Base-by-base conservation (phyloP, 1,140 invertebrate genomes). In the Olivierus martensii region DNA sequence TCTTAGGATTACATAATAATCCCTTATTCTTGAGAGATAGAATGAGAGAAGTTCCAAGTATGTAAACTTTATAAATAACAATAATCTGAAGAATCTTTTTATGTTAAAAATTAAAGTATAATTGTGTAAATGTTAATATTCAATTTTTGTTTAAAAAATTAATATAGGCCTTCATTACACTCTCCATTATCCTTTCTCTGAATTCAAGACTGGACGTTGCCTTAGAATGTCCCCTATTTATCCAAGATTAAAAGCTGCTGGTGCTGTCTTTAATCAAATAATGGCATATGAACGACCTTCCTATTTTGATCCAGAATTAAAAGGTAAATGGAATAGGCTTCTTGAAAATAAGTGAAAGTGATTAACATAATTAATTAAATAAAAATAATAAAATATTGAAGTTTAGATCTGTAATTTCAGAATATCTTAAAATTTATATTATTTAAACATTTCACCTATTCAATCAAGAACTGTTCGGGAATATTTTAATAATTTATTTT, bases 221-320 rank as follows among this genome's bases (percentile, higher is more conserved):
- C 71, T 98, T 14, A 72, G 94, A 56, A 91, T 93, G 77, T 97
- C 94, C 1, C 92, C 94, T 0, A 87, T 99, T 55, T 96, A 94
- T 75, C 87, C 92, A 2, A 83, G 87, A 55, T 69, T 97, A 1
- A 78, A 84, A 65, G 83, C 87, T 65, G 84, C 83, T 36, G 94
- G 94, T 1, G 95, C 90, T n/a, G 82, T 94, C 11, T 99, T 98
- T 73, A 89, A 89, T 9, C 92, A 97, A 70, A 89, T 90, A 22
- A 97, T 98, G 90, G 94, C 93, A 2, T 99, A 98, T 68, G 95
- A 99, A 69, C 73, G 94, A 59, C 88, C 94, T 0, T 80, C 87
- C 37, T 98, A 87, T 79, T 99, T 96, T 71, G 79, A 87, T 57
- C 28, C 28, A 28, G 9, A 28, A 6, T 28, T 28, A 28, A 28